Conservation (phyloP, 2,113 vertebrate species). For the Tragelaphus imberbis region DNA sequence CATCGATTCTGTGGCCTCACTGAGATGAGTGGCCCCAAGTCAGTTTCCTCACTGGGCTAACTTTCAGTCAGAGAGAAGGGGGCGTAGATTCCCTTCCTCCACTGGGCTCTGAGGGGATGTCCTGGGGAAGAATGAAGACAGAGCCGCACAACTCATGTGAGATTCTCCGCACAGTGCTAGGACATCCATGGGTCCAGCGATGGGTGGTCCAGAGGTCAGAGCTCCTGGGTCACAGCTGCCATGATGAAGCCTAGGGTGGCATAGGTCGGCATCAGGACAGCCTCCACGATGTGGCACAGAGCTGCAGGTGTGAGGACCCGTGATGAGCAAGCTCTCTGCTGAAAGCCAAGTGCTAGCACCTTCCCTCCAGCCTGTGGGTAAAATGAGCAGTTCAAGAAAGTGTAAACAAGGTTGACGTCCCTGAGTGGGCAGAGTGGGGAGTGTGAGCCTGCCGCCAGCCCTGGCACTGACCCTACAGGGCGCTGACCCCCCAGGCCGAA, state of each 20-base stretch:
- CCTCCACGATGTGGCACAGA: fast-evolving
- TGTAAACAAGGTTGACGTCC: neutral
- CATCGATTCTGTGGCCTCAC: fast-evolving
- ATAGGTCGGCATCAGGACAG: neutral
- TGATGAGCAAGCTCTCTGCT: too few species aligned
- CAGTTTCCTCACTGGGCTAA: neutral
- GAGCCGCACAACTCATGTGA: neutral
- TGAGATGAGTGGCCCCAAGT: neutral
- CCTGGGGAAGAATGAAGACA: neutral
- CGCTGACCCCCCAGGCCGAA: neutral
- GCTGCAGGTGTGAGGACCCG: fast-evolving
- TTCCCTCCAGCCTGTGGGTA: neutral
- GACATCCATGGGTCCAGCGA: fast-evolving
- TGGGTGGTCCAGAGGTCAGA: fast-evolving
- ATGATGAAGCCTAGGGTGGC: neutral
- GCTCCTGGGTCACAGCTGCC: neutral
- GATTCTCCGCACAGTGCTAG: too few species aligned
- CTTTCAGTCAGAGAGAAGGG: neutral
- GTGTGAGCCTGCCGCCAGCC: neutral
- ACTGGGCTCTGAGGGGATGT: neutral
- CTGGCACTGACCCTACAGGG: neutral
- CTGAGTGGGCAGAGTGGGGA: fast-evolving
- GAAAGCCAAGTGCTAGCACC: fast-evolving
- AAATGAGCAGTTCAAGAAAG: neutral
- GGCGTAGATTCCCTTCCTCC: neutral